These are phyloP conservation scores for Bubo scandiacus DNA, from an alignment of 2,113 vertebrate genomes.

Conservation along the genomic window DNA sequence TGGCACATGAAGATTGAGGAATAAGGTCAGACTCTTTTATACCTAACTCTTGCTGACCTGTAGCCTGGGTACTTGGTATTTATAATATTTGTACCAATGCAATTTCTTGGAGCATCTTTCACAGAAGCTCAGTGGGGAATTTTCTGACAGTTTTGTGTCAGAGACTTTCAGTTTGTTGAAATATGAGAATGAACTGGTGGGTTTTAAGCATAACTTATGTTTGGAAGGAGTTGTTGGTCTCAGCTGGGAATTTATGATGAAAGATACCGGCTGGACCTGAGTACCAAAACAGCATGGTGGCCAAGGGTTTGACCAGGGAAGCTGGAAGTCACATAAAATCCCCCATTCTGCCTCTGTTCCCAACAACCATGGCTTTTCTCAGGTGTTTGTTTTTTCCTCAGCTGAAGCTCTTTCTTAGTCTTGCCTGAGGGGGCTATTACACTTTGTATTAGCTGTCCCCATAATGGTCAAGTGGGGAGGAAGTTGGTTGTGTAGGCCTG, in stretches of 20 bases:
- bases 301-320: not conserved
- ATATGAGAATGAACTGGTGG: not conserved
- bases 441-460: not conserved
- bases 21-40: not conserved
- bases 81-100: not conserved
- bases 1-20: constrained; percentile 6
- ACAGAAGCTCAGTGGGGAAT: not conserved
- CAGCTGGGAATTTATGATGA: not conserved
- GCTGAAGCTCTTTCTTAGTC: not conserved
- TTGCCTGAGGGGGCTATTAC: not conserved
- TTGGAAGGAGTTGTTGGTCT: not conserved
- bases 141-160: not conserved
- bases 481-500: not conserved
- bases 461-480: not conserved
- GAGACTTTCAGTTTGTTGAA: not conserved
- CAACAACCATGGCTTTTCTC: not conserved
- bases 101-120: constrained; percentile 21
- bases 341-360: not conserved
- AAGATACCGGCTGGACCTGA: not conserved
- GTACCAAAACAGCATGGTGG: not conserved
- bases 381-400: not conserved
- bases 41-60: constrained; percentile 9
- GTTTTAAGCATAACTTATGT: not conserved
- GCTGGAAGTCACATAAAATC: not conserved
- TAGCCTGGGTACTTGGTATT: not conserved